A percentile compares a stretch with the other conserved stretches of the same genome.
Evolutionary conservation across 35 echinoderm and acorn worm genomes (phyloP).

Genomic region (Eucidaris tribuloides): DNA sequence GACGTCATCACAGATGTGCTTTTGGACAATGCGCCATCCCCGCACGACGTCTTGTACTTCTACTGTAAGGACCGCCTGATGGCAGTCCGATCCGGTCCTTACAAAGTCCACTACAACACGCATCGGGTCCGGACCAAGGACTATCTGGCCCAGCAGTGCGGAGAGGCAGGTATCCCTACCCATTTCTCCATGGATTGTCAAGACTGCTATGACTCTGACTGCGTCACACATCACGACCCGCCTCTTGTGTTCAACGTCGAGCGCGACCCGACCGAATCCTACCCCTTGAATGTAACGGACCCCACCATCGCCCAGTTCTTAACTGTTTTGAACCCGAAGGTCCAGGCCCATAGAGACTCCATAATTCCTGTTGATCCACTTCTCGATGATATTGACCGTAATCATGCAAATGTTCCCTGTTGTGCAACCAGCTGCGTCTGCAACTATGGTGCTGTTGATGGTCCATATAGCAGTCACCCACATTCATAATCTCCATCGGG

Average conservation of each 20-base stretch:
- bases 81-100: constrained; percentile 50
- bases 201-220: constrained; percentile 14
- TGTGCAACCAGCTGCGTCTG: constrained; percentile 78
- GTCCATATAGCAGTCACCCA: too few relatives aligned
- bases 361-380: constrained; percentile 26
- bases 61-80: constrained; percentile 60
- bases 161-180: constrained; percentile 7
- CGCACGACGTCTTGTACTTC: constrained; percentile 31
- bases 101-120: constrained; percentile 59
- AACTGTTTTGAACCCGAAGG: neutral
- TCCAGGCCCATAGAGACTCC: constrained; percentile 10
- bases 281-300: constrained; percentile 28
- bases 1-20: constrained; percentile 50
- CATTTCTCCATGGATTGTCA: constrained; percentile 13
- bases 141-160: neutral
- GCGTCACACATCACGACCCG: constrained; percentile 50
- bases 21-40: constrained; percentile 8
- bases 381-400: neutral
- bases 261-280: constrained; percentile 58
- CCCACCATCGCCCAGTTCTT: constrained; percentile 16
- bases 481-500: too few relatives aligned
- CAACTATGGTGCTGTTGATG: too few relatives aligned
- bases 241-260: constrained; percentile 70
- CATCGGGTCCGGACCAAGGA: constrained; percentile 21
- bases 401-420: constrained; percentile 40